phyloP scores from a whole-genome alignment of 2,797 vertebrate genomes.

The Argya squamiceps region DNA sequence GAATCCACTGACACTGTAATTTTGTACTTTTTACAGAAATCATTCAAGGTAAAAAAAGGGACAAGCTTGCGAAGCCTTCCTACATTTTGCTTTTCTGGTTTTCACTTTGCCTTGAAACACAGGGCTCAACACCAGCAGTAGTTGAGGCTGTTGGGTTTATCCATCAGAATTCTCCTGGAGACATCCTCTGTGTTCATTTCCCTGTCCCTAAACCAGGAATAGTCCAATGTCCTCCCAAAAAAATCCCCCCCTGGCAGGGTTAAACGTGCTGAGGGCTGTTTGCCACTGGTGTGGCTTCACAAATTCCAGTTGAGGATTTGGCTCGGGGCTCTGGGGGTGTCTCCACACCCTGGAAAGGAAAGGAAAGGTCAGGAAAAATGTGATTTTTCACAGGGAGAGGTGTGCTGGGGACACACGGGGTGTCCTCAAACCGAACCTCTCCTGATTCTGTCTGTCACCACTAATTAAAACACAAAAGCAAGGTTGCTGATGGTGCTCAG shows the following conservation, averaged over 20 bases:
- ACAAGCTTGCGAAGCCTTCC: not conserved
- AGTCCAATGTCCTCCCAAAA: not conserved
- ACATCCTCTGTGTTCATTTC: fast-evolving
- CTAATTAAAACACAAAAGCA: not conserved
- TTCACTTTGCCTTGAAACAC: not conserved
- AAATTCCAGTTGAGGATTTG: not conserved
- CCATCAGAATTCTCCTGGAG: not conserved
- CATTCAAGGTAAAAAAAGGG: not conserved
- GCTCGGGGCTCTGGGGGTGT: fast-evolving
- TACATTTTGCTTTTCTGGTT: not conserved
- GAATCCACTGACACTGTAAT: not conserved
- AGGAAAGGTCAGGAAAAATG: fast-evolving
- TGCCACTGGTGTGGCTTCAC: not conserved
- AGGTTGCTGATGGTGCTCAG: not conserved
- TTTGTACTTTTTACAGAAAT: not conserved
- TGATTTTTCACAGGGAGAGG: not conserved
- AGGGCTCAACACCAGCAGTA: not conserved
- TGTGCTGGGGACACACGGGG: fast-evolving
- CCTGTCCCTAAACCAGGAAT: not conserved
- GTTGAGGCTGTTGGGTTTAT: not conserved
- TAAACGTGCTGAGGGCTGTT: fast-evolving
- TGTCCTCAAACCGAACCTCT: not conserved
- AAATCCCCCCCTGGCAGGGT: not conserved
- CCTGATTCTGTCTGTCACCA: not conserved
- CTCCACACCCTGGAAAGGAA: not conserved